These are phyloP conservation scores for Pherbina coryleti DNA, from an alignment of 2,888 invertebrate genomes.

Conservation along the genomic window DNA sequence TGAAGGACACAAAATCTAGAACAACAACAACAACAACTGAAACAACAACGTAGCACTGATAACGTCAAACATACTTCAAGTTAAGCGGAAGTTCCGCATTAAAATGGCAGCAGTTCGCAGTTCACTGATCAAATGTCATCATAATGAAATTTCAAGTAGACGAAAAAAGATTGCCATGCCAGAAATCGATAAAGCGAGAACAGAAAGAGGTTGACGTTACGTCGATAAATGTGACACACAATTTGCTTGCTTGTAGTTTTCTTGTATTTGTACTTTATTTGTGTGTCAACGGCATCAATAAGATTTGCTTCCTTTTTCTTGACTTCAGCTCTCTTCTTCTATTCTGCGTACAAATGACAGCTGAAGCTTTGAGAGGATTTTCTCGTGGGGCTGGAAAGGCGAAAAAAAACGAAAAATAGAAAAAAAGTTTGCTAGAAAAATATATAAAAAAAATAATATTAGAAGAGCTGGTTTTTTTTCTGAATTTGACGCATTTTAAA, in stretches of 20 bases:
- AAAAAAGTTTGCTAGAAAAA: not conserved
- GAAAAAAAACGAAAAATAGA: not conserved
- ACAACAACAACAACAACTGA: not conserved
- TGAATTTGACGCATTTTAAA: not conserved
- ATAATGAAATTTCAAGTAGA: constrained; percentile 26
- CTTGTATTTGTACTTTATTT: not conserved
- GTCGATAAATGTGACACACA: not conserved
- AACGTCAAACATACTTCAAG: constrained; percentile 22
- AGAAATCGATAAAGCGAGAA: not conserved
- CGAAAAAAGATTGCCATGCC: not conserved
- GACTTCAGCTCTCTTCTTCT: not conserved
- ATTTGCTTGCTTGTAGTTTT: not conserved
- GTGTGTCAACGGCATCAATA: constrained; percentile 16
- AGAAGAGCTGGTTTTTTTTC: not conserved
- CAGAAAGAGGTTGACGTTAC: not conserved
- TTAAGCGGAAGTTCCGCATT: constrained; percentile 23
- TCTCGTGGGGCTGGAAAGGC: not conserved
- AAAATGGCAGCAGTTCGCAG: constrained; percentile 12
- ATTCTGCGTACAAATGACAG: constrained; percentile 5
- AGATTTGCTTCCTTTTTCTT: not conserved
- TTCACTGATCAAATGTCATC: constrained; percentile 22
- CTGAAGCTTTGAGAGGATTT: constrained; percentile 13
- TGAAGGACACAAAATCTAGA: not conserved
- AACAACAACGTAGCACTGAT: not conserved
- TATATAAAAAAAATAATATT: not conserved